These are phyloP conservation scores for Philypnodon macrostomus DNA, from an alignment of 2,797 vertebrate genomes.

Conservation along the genomic window DNA sequence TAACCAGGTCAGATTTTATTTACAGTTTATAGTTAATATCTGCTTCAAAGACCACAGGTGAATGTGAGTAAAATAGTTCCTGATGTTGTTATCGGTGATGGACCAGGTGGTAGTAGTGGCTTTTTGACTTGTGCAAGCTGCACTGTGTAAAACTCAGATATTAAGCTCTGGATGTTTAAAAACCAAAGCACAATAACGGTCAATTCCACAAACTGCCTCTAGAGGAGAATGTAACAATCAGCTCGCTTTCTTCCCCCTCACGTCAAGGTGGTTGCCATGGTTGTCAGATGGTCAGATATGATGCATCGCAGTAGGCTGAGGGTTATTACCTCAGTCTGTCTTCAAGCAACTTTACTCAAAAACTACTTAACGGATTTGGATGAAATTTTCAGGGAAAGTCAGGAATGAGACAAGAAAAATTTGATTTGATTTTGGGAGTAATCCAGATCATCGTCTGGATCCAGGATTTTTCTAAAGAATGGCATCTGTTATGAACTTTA, in stretches of 20 bases:
- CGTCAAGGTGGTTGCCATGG: neutral
- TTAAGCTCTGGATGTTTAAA: neutral
- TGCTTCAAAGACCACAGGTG: too few relatives aligned
- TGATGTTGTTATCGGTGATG: slow-evolving; percentile 13
- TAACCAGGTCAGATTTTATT: too few relatives aligned
- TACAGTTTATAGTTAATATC: too few relatives aligned
- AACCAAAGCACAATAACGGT: slow-evolving; percentile 21
- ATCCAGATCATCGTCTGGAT: too few relatives aligned
- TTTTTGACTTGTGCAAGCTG: slow-evolving; percentile 37
- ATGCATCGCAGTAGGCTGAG: neutral
- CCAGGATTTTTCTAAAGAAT: too few relatives aligned
- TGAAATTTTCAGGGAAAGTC: too few relatives aligned
- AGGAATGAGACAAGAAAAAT: too few relatives aligned
- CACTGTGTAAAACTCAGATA: slow-evolving; percentile 13
- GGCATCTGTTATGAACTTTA: too few relatives aligned
- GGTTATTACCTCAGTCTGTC: too few relatives aligned
- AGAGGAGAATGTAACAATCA: neutral
- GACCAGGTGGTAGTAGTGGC: slow-evolving; percentile 27
- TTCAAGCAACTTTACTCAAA: too few relatives aligned
- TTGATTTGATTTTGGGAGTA: too few relatives aligned
- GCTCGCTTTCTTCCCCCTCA: neutral
- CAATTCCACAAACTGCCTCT: slow-evolving; percentile 26
- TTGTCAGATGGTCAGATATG: neutral
- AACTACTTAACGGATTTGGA: too few relatives aligned
- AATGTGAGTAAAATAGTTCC: neutral